A percentile compares a stretch with the other conserved stretches of the same genome.
Conservation (phyloP, 2,797 vertebrate species). For the Babyrousa celebensis region DNA sequence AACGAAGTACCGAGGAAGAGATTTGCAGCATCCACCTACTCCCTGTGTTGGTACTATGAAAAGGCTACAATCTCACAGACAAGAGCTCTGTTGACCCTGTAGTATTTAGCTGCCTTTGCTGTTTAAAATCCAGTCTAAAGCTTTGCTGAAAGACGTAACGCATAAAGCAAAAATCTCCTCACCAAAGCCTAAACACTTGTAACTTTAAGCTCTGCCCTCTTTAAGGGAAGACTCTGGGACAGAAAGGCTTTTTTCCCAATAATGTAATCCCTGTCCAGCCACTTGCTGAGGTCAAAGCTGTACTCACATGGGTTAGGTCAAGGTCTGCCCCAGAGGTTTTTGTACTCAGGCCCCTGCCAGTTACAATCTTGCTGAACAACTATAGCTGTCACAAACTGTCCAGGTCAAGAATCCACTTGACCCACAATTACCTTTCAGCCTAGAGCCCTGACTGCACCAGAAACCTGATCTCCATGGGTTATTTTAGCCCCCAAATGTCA, state of each 20-base stretch:
- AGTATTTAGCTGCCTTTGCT: not conserved
- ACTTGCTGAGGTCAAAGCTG: slow-evolving; percentile 72
- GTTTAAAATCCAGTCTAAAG: not conserved
- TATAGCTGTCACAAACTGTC: slow-evolving; percentile 33
- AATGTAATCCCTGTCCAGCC: slow-evolving; percentile 49
- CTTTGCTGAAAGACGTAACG: not conserved
- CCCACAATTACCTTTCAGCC: slow-evolving; percentile 67
- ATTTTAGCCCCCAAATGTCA: slow-evolving; percentile 1
- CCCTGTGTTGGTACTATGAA: not conserved
- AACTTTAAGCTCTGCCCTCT: slow-evolving; percentile 2
- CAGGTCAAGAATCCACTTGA: slow-evolving; percentile 59
- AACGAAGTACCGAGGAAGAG: not conserved
- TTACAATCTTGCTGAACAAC: slow-evolving; percentile 57
- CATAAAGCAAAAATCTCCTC: slow-evolving; percentile 20
- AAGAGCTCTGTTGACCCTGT: not conserved
- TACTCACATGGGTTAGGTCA: slow-evolving; percentile 37
- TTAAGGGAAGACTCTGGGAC: slow-evolving; percentile 33
- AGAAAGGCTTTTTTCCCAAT: not conserved
- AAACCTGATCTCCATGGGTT: slow-evolving; percentile 43
- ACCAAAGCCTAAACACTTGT: not conserved
- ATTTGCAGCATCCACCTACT: not conserved
- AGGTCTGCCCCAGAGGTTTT: slow-evolving; percentile 67
- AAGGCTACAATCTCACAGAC: not conserved
- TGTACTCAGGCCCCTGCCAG: slow-evolving; percentile 51
- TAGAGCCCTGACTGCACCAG: slow-evolving; percentile 10